These are phyloP conservation scores for Taurulus bubalis DNA, from an alignment of 2,113 vertebrate species.

Conservation along the genomic window DNA sequence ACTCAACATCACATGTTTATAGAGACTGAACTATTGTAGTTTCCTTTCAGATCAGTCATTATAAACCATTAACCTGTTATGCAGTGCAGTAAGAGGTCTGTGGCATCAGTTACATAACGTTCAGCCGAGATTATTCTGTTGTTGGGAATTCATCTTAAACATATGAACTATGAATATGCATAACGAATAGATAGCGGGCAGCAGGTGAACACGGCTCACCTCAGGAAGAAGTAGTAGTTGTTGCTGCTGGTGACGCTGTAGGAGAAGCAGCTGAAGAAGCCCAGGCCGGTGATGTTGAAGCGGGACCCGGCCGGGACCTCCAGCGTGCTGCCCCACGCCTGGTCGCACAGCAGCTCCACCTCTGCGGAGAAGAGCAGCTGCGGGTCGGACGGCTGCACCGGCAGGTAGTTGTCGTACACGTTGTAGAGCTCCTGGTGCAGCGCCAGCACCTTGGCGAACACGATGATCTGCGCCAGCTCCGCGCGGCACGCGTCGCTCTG, in stretches of 20 bases:
- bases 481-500: constrained; percentile 88
- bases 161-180: too few relatives aligned
- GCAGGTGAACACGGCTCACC: constrained; percentile 74
- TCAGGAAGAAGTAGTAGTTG: constrained; percentile 88
- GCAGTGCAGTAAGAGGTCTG: background rate
- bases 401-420: constrained; percentile 84
- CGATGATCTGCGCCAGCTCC: constrained; percentile 87
- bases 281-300: constrained; percentile 87
- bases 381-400: constrained; percentile 69
- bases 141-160: too few relatives aligned
- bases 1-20: background rate
- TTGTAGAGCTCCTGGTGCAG: constrained; percentile 86
- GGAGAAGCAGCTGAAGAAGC: constrained; percentile 87
- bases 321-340: constrained; percentile 90
- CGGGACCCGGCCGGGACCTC: constrained; percentile 87
- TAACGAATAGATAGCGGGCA: too few relatives aligned
- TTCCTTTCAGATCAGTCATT: background rate
- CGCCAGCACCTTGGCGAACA: constrained; percentile 86
- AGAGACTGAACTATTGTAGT: background rate
- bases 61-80: too few relatives aligned
- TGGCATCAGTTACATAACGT: background rate
- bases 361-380: constrained; percentile 87
- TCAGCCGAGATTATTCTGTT: background rate
- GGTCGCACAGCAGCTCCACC: constrained; percentile 88
- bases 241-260: constrained; percentile 88